Percentiles rank a stretch among this genome's conserved stretches.
phyloP scores from a whole-genome alignment of 2,888 invertebrate genomes.

The Tipula helvola region DNA sequence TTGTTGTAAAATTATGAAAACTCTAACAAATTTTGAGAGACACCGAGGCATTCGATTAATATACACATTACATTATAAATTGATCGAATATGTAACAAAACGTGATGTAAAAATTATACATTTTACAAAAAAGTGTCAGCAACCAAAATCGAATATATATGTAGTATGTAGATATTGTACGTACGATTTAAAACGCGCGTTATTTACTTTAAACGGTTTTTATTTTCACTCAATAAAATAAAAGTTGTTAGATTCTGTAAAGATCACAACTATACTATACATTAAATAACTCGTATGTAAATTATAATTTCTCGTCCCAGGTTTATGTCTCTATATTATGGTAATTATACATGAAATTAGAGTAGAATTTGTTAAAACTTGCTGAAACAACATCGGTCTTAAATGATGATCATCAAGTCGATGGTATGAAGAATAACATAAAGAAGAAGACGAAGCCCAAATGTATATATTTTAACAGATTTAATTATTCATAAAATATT shows the following conservation, averaged over 20 bases:
- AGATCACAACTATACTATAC: background rate
- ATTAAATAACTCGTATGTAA: background rate
- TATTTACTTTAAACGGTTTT: background rate
- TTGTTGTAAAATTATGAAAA: background rate
- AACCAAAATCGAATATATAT: too few relatives aligned
- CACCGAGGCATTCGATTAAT: background rate
- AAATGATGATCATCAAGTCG: background rate
- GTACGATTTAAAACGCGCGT: background rate
- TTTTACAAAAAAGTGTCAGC: background rate
- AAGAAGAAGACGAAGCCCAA: background rate
- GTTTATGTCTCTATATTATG: background rate
- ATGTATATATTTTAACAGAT: background rate
- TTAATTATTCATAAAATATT: constrained; percentile 9
- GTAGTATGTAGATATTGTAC: background rate
- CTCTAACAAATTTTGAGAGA: background rate
- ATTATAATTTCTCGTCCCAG: background rate
- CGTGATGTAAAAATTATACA: background rate
- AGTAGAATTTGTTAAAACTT: background rate
- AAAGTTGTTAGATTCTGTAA: background rate
- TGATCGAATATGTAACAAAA: background rate
- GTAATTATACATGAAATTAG: background rate
- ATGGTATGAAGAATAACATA: background rate
- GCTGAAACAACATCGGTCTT: background rate
- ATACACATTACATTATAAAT: background rate
- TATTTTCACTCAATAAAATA: background rate